Evolutionary conservation across 1,140 invertebrate species (phyloP).

Genomic region (Papilio polytes): DNA sequence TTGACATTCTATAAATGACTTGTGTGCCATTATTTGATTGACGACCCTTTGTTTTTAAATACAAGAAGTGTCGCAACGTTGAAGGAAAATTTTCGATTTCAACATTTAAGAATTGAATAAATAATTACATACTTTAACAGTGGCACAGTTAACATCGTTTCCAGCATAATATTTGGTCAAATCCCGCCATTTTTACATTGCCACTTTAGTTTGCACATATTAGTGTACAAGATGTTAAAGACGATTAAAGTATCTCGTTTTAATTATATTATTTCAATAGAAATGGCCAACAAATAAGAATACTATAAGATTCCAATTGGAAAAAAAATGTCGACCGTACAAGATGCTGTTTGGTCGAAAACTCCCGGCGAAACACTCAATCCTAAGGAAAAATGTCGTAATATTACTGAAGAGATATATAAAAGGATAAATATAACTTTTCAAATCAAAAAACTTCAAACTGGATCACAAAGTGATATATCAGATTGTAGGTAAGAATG

Average conservation of each 20-base stretch:
- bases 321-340: slow-evolving; percentile 72
- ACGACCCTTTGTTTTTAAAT: slow-evolving; percentile 73
- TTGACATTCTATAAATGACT: slow-evolving; percentile 58
- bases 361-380: slow-evolving; percentile 56
- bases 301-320: slow-evolving; percentile 60
- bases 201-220: slow-evolving; percentile 19
- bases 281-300: slow-evolving; percentile 47
- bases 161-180: background rate
- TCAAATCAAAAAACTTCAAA: slow-evolving; percentile 74
- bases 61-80: slow-evolving; percentile 54
- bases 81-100: slow-evolving; percentile 37
- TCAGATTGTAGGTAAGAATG: slow-evolving; percentile 67
- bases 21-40: slow-evolving; percentile 76
- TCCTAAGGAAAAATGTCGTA: slow-evolving; percentile 75
- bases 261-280: slow-evolving; percentile 31
- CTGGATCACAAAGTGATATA: slow-evolving; percentile 63
- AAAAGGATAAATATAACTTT: slow-evolving; percentile 80
- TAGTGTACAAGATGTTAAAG: slow-evolving; percentile 32
- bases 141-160: background rate
- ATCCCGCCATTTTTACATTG: slow-evolving; percentile 35
- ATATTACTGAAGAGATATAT: slow-evolving; percentile 79
- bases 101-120: slow-evolving; percentile 2
- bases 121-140: background rate
- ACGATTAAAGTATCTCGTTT: slow-evolving; percentile 40
- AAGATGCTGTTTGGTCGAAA: slow-evolving; percentile 60